phyloP scores from a whole-genome alignment of 1,140 invertebrate genomes.

The Cotesia typhae region DNA sequence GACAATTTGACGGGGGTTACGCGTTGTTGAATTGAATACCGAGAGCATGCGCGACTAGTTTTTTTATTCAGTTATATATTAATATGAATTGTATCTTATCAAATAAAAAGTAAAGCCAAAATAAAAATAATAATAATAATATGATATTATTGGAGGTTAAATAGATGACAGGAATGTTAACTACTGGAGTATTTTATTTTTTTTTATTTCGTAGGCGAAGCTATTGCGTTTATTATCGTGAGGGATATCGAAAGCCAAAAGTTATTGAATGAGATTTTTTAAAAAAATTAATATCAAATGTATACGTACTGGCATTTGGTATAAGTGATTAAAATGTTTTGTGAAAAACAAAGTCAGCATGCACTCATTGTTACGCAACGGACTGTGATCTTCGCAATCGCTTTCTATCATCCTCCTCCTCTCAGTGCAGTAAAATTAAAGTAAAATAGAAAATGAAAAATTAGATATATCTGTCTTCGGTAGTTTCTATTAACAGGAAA shows the following conservation, averaged over 20 bases:
- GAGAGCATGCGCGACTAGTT: conserved; percentile 5
- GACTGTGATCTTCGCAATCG: conserved; percentile 59
- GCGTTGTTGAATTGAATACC: conserved; percentile 42
- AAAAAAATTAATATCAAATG: background rate
- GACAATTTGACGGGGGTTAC: conserved; percentile 38
- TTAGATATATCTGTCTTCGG: too few species aligned
- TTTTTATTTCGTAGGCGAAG: conserved; percentile 1
- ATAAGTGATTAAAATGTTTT: conserved; percentile 17
- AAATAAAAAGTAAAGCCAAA: background rate
- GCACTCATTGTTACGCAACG: conserved; percentile 50
- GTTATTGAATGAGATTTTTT: background rate
- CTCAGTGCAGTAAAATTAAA: conserved; percentile 5
- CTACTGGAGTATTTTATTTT: background rate
- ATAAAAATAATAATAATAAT: conserved; percentile 1
- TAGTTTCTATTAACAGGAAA: too few species aligned
- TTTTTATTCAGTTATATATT: background rate
- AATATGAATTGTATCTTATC: background rate
- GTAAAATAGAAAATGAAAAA: background rate
- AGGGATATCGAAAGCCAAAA: conserved; percentile 3
- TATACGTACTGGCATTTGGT: background rate
- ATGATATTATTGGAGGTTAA: too few species aligned
- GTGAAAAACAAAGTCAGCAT: conserved; percentile 26
- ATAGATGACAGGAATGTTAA: background rate
- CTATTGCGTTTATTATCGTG: conserved; percentile 8
- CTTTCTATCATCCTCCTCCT: conserved; percentile 52